A percentile compares a stretch with the other conserved stretches of the same genome.
Evolutionary conservation across 2,113 vertebrate genomes (phyloP).

Genomic region (Sturnus vulgaris): DNA sequence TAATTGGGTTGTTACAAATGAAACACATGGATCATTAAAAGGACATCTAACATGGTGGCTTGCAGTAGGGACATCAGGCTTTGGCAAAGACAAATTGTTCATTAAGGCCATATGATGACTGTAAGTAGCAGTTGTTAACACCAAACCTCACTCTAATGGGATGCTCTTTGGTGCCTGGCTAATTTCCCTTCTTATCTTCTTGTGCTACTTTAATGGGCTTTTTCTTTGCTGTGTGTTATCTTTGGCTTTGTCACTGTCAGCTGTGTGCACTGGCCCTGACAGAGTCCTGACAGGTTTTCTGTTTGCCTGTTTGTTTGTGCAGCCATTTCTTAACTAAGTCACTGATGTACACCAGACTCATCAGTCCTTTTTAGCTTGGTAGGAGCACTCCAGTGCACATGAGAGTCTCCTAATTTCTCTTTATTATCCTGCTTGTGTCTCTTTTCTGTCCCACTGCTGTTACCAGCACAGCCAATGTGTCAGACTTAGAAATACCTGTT

Average conservation of each 20-base stretch:
- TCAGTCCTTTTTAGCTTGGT: neutral
- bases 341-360: neutral
- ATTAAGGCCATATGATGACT: conserved; percentile 41
- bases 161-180: conserved; percentile 22
- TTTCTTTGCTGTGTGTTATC: neutral
- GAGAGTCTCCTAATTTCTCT: neutral
- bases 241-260: neutral
- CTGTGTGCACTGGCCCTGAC: neutral
- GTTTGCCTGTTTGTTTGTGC: neutral
- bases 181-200: conserved; percentile 14
- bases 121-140: neutral
- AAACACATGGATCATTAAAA: conserved; percentile 54
- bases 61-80: neutral
- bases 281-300: neutral
- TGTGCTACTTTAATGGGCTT: neutral
- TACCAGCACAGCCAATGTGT: neutral
- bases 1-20: conserved; percentile 54
- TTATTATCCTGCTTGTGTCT: neutral
- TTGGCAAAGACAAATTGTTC: conserved; percentile 57
- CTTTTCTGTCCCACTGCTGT: neutral
- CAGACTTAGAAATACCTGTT: neutral
- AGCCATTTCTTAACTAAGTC: neutral
- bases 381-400: neutral
- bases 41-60: conserved; percentile 46
- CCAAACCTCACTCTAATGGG: conserved; percentile 9